A percentile compares a stretch with the other conserved stretches of the same genome.
Conservation (phyloP, 2,888 invertebrate genomes). For the Microchrysa polita region DNA sequence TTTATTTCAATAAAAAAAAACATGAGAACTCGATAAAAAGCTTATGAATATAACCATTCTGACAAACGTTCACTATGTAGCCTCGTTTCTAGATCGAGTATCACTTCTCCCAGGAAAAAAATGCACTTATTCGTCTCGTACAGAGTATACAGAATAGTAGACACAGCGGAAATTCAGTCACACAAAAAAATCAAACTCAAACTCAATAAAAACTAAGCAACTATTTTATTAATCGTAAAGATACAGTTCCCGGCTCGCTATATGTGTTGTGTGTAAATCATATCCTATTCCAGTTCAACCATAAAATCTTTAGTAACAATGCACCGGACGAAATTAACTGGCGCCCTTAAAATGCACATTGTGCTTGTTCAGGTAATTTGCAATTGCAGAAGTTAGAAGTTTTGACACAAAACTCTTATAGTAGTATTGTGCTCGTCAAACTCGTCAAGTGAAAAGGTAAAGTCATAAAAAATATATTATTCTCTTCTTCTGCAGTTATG, state of each 20-base stretch:
- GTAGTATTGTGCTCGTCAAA: slow-evolving; percentile 12
- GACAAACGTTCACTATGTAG: too few relatives aligned
- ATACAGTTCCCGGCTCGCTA: not conserved
- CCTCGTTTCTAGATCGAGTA: too few relatives aligned
- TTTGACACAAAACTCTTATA: slow-evolving; percentile 9
- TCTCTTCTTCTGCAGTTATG: not conserved
- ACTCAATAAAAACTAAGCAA: not conserved
- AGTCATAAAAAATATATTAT: slow-evolving; percentile 31
- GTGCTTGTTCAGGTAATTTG: slow-evolving; percentile 40
- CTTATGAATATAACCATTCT: too few relatives aligned
- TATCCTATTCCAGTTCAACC: not conserved
- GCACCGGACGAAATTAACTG: slow-evolving; percentile 17
- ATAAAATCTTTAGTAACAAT: slow-evolving; percentile 25
- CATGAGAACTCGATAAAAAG: too few relatives aligned
- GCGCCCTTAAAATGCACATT: slow-evolving; percentile 36
- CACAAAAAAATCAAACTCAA: too few relatives aligned
- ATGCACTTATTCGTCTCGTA: too few relatives aligned
- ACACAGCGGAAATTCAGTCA: not conserved
- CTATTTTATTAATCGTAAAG: slow-evolving; percentile 42
- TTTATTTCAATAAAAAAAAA: too few relatives aligned
- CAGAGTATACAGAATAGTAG: too few relatives aligned
- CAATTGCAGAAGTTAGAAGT: slow-evolving; percentile 26
- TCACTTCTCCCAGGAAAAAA: too few relatives aligned
- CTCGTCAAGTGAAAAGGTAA: slow-evolving; percentile 33
- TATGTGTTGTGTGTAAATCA: slow-evolving; percentile 23